These are phyloP conservation scores for Taurulus bubalis DNA, from an alignment of 2,113 vertebrate species.

Conservation along the genomic window DNA sequence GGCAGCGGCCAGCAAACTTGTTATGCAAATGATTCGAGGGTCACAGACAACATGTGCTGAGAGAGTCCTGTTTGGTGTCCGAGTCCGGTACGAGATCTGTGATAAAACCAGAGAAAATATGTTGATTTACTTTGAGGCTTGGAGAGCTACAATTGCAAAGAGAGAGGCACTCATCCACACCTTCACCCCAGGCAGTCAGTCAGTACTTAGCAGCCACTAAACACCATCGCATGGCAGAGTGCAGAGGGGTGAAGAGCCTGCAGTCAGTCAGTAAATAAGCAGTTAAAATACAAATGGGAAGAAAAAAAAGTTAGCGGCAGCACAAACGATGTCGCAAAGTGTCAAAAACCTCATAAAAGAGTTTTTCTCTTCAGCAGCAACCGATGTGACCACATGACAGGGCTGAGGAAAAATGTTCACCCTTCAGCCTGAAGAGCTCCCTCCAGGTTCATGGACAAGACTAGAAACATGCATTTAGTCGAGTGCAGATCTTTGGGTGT, in stretches of 20 bases:
- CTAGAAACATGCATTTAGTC: neutral
- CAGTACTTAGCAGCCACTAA: slow-evolving; percentile 54
- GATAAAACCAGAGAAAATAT: slow-evolving; percentile 45
- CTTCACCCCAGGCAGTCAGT: slow-evolving; percentile 37
- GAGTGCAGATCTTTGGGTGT: neutral
- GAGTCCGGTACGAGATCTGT: slow-evolving; percentile 16
- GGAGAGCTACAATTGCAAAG: slow-evolving; percentile 19
- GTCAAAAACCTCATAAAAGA: slow-evolving; percentile 27
- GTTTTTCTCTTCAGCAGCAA: neutral
- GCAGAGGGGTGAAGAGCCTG: slow-evolving; percentile 41
- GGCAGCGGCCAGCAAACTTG: slow-evolving; percentile 36
- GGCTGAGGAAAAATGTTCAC: neutral
- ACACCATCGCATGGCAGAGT: slow-evolving; percentile 41
- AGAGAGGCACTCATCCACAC: slow-evolving; percentile 19
- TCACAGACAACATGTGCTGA: slow-evolving; percentile 60
- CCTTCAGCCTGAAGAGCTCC: neutral
- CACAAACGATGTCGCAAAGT: slow-evolving; percentile 16
- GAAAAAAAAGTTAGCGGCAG: neutral
- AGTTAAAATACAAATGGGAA: slow-evolving; percentile 4
- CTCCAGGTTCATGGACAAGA: neutral
- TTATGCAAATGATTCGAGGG: slow-evolving; percentile 67
- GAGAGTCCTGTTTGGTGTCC: slow-evolving; percentile 33
- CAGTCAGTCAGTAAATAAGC: slow-evolving; percentile 24
- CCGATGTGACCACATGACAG: neutral
- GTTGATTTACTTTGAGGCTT: slow-evolving; percentile 41